phyloP scores from a whole-genome alignment of 2,888 invertebrate genomes.

The Tridacna gigas region DNA sequence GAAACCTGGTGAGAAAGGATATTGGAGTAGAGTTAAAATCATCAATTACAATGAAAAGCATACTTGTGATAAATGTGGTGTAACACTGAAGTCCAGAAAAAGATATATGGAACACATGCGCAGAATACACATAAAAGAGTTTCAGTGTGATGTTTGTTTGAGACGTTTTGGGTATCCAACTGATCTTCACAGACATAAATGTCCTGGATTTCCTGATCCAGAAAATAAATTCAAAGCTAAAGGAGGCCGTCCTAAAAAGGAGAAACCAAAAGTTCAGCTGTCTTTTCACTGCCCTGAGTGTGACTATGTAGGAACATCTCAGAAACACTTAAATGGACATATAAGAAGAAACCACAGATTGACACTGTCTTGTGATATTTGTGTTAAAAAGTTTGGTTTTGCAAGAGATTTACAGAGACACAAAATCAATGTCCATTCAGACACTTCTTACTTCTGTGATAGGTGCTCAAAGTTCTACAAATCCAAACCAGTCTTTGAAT shows the following conservation, averaged over 20 bases:
- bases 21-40: slow-evolving; percentile 56
- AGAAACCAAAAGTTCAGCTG: slow-evolving; percentile 1
- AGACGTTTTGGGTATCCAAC: slow-evolving; percentile 62
- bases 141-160: slow-evolving; percentile 53
- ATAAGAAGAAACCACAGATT: slow-evolving; percentile 69
- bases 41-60: slow-evolving; percentile 43
- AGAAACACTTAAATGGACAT: slow-evolving; percentile 68
- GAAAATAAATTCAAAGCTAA: slow-evolving; percentile 32
- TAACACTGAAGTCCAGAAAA: slow-evolving; percentile 55
- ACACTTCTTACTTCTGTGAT: slow-evolving; percentile 72
- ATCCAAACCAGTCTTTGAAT: slow-evolving; percentile 64
- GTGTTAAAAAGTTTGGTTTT: slow-evolving; percentile 73
- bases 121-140: slow-evolving; percentile 56
- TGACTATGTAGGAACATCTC: slow-evolving; percentile 64
- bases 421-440: slow-evolving; percentile 63
- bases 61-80: slow-evolving; percentile 51
- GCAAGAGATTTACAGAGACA: slow-evolving; percentile 72
- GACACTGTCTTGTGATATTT: slow-evolving; percentile 70
- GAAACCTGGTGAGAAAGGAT: slow-evolving; percentile 52
- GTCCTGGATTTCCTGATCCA: slow-evolving; percentile 33
- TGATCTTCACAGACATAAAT: slow-evolving; percentile 59
- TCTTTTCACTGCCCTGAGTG: slow-evolving; percentile 67
- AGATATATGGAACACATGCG: slow-evolving; percentile 54
- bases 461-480: slow-evolving; percentile 77
- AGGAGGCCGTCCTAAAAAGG: slow-evolving; percentile 36